These are phyloP conservation scores for Zaprionus davidi DNA, from an alignment of 1,140 invertebrate genomes.

Conservation along the genomic window DNA sequence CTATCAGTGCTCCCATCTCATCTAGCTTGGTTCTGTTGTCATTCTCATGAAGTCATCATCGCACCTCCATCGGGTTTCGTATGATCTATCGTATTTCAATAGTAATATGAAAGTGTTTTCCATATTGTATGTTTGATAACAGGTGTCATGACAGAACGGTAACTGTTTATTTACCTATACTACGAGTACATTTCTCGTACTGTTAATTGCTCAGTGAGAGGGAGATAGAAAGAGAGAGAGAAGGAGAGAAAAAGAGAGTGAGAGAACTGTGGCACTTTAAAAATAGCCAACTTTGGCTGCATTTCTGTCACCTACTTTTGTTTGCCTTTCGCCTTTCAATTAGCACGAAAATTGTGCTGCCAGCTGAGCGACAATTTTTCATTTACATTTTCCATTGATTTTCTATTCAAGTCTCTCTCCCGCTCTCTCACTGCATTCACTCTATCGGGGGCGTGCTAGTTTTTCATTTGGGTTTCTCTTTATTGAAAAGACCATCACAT, in stretches of 20 bases:
- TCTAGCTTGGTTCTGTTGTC: slow-evolving; percentile 18
- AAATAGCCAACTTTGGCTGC: slow-evolving; percentile 64
- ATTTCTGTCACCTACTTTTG: slow-evolving; percentile 59
- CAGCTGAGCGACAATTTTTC: slow-evolving; percentile 58
- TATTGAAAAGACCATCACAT: slow-evolving; percentile 6
- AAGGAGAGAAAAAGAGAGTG: neutral
- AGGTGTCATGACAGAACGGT: neutral
- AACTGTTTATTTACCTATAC: slow-evolving; percentile 1
- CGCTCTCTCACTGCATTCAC: slow-evolving; percentile 11
- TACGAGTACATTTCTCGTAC: neutral
- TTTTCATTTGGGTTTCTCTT: slow-evolving; percentile 26
- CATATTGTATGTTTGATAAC: neutral
- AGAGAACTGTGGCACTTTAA: slow-evolving; percentile 32
- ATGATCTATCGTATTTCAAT: neutral
- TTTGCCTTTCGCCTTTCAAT: slow-evolving; percentile 55
- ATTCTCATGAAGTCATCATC: slow-evolving; percentile 55
- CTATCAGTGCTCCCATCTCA: slow-evolving; percentile 46
- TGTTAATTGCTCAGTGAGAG: slow-evolving; percentile 8
- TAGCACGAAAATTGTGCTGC: slow-evolving; percentile 49
- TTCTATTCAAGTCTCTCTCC: slow-evolving; percentile 33
- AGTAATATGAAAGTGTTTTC: neutral
- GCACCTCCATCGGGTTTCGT: neutral
- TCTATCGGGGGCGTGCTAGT: slow-evolving; percentile 62
- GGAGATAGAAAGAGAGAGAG: neutral
- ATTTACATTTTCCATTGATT: slow-evolving; percentile 56